These are phyloP conservation scores for Paedocypris sp. DNA, from an alignment of 2,113 vertebrate species.

Conservation along the genomic window DNA sequence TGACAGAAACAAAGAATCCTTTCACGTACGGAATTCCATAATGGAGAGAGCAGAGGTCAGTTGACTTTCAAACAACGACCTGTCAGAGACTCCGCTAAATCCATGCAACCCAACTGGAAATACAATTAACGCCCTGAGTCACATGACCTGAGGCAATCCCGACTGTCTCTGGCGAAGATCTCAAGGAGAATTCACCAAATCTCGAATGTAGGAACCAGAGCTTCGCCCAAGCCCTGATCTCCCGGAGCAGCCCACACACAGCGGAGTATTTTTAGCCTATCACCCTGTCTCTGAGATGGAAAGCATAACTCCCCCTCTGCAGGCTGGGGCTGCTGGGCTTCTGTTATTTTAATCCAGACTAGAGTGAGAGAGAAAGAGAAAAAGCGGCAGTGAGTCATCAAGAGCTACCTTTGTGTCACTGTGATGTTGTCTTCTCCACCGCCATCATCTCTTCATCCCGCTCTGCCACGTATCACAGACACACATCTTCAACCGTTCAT, in stretches of 20 bases:
- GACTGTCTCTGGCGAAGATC: background rate
- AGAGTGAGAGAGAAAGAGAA: constrained; percentile 38
- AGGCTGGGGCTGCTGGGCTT: constrained; percentile 57
- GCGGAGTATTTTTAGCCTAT: constrained; percentile 63
- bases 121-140: background rate
- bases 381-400: constrained; percentile 58
- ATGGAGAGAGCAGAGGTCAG: constrained; percentile 5
- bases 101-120: background rate
- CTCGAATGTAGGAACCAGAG: constrained; percentile 43
- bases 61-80: background rate
- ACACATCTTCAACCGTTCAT: no score
- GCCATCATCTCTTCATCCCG: constrained; percentile 41
- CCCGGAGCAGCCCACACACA: constrained; percentile 53
- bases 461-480: constrained; percentile 10
- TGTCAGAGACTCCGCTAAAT: background rate
- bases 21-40: background rate
- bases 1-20: background rate
- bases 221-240: constrained; percentile 31
- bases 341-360: constrained; percentile 70
- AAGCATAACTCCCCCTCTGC: constrained; percentile 58
- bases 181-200: constrained; percentile 28
- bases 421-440: constrained; percentile 43
- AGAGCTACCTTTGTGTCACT: constrained; percentile 59
- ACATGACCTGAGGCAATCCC: background rate
- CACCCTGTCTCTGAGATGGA: constrained; percentile 60